Evolutionary conservation across 35 echinoderm and acorn worm species (phyloP).

Genomic region (Ophioderma brevispina): DNA sequence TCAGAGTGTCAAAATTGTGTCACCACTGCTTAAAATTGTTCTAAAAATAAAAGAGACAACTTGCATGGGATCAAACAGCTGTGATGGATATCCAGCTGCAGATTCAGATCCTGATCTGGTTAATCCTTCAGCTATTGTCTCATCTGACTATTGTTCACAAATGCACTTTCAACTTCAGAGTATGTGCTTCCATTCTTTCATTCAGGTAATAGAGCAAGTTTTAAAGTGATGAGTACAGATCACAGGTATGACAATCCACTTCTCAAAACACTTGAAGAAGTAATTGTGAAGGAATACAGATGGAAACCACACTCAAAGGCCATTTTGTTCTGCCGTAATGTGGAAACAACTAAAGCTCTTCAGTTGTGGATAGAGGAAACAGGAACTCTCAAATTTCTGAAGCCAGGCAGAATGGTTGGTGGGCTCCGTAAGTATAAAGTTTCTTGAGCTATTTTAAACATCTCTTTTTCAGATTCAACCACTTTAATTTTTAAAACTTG

Average conservation of each 20-base stretch:
- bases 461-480: background rate
- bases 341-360: slow-evolving; percentile 51
- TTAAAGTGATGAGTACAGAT: background rate
- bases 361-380: slow-evolving; percentile 49
- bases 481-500: background rate
- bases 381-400: slow-evolving; percentile 14
- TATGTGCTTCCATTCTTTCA: too few relatives aligned
- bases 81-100: too few relatives aligned
- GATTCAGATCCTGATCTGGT: too few relatives aligned
- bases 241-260: background rate
- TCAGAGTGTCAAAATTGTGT: too few relatives aligned
- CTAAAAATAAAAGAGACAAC: too few relatives aligned
- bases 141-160: too few relatives aligned
- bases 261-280: background rate
- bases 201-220: background rate
- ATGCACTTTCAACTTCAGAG: too few relatives aligned
- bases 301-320: background rate
- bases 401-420: slow-evolving; percentile 43
- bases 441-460: background rate
- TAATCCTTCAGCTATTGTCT: too few relatives aligned
- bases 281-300: background rate
- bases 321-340: slow-evolving; percentile 31
- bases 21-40: too few relatives aligned
- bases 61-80: too few relatives aligned
- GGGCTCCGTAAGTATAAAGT: slow-evolving; percentile 10